Percentiles rank a stretch among this genome's conserved stretches.
phyloP scores from a whole-genome alignment of 2,888 invertebrate genomes.

The Athalia rosae region DNA sequence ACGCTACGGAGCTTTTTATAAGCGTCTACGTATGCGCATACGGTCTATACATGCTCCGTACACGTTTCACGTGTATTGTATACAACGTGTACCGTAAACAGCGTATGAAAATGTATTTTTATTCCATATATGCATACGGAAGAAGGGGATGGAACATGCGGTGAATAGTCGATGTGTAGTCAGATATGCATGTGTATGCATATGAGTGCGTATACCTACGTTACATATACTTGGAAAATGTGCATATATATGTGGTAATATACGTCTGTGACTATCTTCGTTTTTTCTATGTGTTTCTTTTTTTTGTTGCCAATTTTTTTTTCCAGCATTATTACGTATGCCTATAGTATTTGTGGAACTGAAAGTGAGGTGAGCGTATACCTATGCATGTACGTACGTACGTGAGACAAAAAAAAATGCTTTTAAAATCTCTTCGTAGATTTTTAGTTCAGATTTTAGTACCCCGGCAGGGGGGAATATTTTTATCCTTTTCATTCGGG shows the following conservation, averaged over 20 bases:
- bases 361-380: too few relatives aligned
- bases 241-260: not conserved
- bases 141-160: not conserved
- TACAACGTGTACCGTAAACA: slow-evolving; percentile 19
- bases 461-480: not conserved
- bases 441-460: not conserved
- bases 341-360: too few relatives aligned
- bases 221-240: not conserved
- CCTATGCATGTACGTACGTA: too few relatives aligned
- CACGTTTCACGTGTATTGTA: slow-evolving; percentile 18
- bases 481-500: not conserved
- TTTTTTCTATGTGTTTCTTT: too few relatives aligned
- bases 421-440: not conserved
- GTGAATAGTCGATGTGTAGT: slow-evolving; percentile 34
- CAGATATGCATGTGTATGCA: not conserved
- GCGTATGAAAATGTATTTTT: slow-evolving; percentile 8
- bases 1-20: too few relatives aligned
- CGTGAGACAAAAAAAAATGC: not conserved
- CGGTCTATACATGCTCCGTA: not conserved
- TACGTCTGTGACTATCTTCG: too few relatives aligned
- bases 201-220: not conserved
- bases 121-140: not conserved
- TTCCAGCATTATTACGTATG: too few relatives aligned
- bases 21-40: too few relatives aligned
- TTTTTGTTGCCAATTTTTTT: too few relatives aligned